Evolutionary conservation across 2,888 invertebrate species (phyloP).

Genomic region (Linnaemya tessellans): DNA sequence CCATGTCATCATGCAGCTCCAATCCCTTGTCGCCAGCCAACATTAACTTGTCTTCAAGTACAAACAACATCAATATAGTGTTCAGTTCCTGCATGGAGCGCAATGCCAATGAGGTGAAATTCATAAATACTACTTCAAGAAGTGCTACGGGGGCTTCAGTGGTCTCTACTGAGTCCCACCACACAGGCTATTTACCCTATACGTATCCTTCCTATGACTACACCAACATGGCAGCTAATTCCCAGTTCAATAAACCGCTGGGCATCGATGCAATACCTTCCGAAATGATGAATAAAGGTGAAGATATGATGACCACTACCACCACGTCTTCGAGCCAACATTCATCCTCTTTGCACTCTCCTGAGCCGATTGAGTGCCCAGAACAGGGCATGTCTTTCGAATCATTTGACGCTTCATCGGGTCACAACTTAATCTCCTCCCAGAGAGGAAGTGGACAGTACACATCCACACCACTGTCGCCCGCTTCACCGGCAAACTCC

Average conservation of each 20-base stretch:
- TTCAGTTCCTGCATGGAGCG: conserved; percentile 80
- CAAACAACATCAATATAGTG: conserved; percentile 83
- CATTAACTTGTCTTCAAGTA: conserved; percentile 82
- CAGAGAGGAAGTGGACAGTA: conserved; percentile 77
- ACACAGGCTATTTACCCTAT: conserved; percentile 80
- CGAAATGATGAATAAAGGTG: conserved; percentile 71
- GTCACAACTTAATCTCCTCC: conserved; percentile 79
- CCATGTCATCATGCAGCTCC: conserved; percentile 69
- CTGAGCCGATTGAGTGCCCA: conserved; percentile 68
- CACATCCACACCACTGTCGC: conserved; percentile 77
- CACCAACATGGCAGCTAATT: conserved; percentile 83
- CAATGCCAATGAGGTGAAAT: conserved; percentile 82
- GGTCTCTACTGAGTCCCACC: conserved; percentile 80
- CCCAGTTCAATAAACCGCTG: conserved; percentile 81
- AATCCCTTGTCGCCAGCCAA: conserved; percentile 80
- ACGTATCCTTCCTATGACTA: conserved; percentile 82
- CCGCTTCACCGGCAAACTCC: conserved; percentile 77
- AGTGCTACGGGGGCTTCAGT: conserved; percentile 74
- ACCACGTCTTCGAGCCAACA: conserved; percentile 77
- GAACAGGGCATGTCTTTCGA: conserved; percentile 77
- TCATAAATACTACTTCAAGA: conserved; percentile 80
- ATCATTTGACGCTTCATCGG: conserved; percentile 81
- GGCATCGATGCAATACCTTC: conserved; percentile 81
- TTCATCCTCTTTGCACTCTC: conserved; percentile 78
- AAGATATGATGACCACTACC: conserved; percentile 58